Percentiles rank a stretch among this genome's conserved stretches.
Evolutionary conservation across 2,113 vertebrate species (phyloP).

Genomic region (Chamaea fasciata): DNA sequence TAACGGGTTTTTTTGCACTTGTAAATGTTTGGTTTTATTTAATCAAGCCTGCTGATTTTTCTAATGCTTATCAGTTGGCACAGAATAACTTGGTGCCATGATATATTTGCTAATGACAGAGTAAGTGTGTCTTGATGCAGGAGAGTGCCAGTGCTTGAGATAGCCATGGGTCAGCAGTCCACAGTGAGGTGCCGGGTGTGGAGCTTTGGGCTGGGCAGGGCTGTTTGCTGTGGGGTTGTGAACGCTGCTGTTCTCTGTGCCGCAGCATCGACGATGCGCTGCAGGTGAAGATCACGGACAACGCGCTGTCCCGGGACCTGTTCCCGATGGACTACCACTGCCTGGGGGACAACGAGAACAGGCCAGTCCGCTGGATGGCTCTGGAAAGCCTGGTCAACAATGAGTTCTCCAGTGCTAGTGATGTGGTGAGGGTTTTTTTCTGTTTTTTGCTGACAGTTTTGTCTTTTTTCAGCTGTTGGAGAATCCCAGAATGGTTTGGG

Average conservation of each 20-base stretch:
- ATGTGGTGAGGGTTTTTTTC: constrained; percentile 81
- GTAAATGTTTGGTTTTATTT: not conserved
- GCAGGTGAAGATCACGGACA: constrained; percentile 99
- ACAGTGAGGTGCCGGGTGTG: rapidly evolving
- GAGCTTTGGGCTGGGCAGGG: not conserved
- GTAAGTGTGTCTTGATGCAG: not conserved
- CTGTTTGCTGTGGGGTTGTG: not conserved
- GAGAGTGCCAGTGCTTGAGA: not conserved
- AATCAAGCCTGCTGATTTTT: not conserved
- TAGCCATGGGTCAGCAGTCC: not conserved
- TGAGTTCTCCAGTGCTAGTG: constrained; percentile 95
- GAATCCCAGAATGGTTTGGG: not conserved
- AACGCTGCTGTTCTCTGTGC: not conserved
- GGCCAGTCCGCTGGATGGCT: constrained; percentile 98
- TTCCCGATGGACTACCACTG: constrained; percentile 99
- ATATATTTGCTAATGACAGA: not conserved
- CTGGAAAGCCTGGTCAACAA: constrained; percentile 96
- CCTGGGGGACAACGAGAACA: constrained; percentile 96
- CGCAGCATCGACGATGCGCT: constrained; percentile 94
- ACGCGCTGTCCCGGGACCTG: constrained; percentile 93
- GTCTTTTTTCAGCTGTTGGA: not conserved
- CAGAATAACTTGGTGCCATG: not conserved
- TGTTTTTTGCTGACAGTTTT: not conserved
- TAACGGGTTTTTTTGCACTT: not conserved
- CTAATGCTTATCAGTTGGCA: not conserved